Conservation (phyloP, 2,888 invertebrate genomes). For the Euplagia quadripunctaria region DNA sequence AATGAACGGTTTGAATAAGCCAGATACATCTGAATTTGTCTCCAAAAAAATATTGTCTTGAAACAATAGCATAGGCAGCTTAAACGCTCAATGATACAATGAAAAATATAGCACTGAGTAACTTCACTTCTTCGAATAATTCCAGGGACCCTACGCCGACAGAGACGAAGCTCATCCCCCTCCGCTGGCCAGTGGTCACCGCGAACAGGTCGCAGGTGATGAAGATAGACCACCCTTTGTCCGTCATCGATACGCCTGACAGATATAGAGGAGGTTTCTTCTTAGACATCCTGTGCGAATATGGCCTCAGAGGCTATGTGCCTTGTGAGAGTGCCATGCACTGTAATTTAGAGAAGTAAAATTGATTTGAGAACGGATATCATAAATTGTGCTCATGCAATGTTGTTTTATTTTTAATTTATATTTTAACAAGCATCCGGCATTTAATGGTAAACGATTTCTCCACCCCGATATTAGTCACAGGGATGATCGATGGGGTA, state of each 20-base stretch:
- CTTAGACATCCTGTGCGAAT: constrained; percentile 66
- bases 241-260: constrained; percentile 53
- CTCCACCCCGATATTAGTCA: no score
- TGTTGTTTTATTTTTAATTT: neutral
- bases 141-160: constrained; percentile 76
- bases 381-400: no score
- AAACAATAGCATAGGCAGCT: neutral
- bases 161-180: constrained; percentile 58
- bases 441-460: no score
- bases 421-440: neutral
- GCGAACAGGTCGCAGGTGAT: constrained; percentile 62
- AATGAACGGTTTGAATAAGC: neutral
- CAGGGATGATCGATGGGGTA: neutral
- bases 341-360: constrained; percentile 44
- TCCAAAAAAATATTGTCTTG: neutral
- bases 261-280: constrained; percentile 61
- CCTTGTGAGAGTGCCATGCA: constrained; percentile 70
- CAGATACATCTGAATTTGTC: neutral
- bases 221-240: constrained; percentile 58
- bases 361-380: neutral
- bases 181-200: constrained; percentile 67
- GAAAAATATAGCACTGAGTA: neutral
- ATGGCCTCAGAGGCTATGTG: constrained; percentile 73
- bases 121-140: constrained; percentile 18
- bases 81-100: neutral